Conservation (phyloP, 2,113 vertebrate species). For the Pyrgilauda ruficollis region DNA sequence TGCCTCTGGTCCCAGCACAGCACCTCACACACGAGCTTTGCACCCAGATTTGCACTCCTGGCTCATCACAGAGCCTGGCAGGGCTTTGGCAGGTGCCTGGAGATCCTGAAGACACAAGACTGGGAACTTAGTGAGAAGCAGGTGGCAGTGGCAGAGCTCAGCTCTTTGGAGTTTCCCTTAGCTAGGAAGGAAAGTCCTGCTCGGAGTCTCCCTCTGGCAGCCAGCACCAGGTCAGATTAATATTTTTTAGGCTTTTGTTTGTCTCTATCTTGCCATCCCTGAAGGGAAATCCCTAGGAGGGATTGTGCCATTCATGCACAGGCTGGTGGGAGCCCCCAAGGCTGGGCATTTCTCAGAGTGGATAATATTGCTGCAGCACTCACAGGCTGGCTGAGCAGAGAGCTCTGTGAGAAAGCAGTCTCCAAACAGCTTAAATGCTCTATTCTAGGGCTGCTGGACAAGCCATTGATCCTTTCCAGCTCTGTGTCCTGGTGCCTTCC, state of each 20-base stretch:
- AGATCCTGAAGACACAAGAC: neutral
- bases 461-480: neutral
- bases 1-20: neutral
- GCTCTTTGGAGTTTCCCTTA: neutral
- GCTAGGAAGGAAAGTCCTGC: neutral
- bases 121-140: neutral
- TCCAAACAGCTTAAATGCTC: neutral
- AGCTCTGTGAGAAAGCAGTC: neutral
- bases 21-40: neutral
- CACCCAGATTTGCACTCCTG: neutral
- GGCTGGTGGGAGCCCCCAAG: neutral
- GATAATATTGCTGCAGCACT: neutral
- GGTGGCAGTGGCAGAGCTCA: neutral
- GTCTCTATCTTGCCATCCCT: neutral
- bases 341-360: neutral
- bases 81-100: neutral
- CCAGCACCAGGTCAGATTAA: neutral
- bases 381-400: neutral
- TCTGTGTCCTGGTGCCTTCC: neutral
- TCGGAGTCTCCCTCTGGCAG: neutral
- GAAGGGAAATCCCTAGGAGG: neutral
- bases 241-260: neutral
- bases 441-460: neutral
- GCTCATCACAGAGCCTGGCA: neutral
- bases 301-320: neutral